Evolutionary conservation across 2,113 vertebrate genomes (phyloP), one percentile per base, ranked within the genome.

Genomic region (Dunckerocampus dactyliophorus): DNA sequence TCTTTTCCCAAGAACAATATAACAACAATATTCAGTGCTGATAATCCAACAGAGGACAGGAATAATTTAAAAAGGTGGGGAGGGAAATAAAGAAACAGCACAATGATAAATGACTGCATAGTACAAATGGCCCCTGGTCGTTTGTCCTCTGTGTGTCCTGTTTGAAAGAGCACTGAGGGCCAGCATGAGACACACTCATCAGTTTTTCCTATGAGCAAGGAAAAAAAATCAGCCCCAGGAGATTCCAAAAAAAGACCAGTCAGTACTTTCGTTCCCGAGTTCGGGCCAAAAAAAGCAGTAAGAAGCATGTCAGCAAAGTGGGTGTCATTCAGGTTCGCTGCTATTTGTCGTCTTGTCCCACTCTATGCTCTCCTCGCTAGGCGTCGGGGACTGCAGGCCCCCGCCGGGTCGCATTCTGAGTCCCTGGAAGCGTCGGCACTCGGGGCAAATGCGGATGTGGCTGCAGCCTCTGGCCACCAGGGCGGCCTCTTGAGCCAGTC

Each of bases 261-360:
- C 62, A 54, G 24, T 57, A 79, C 65, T 59, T 54, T 56, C 21
- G 65, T 75, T 62, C 76, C 11, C 2, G 14, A 43, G 39, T 43
- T 13, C 3, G 39, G 39, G 63, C 56, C 65, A 69, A 62, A 69
- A 77, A 17, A 39, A 83, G 72, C 78, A 75, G 71, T 69, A 57
- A 67, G 73, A 78, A 71, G 67, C 79, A 70, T 67, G 61, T 62
- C 74, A 72, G 72, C 79, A 59, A 62, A 54, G 48, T 45, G 77
- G 82, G 31, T n/a, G 42, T 84, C 94, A 98, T 90, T 98, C 95
- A 9, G 94, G 96, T 92, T 93, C 95, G 84, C 95, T 95, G 92
- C 94, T 96, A 85, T 96, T 97, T 86, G 94, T 94, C 67, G 92
- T 88, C 82, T 98, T 97, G 66, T 99, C 96, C 96, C 96, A 99